Evolutionary conservation across 1,140 invertebrate genomes (phyloP).

Genomic region (Leptopilina boulardi): DNA sequence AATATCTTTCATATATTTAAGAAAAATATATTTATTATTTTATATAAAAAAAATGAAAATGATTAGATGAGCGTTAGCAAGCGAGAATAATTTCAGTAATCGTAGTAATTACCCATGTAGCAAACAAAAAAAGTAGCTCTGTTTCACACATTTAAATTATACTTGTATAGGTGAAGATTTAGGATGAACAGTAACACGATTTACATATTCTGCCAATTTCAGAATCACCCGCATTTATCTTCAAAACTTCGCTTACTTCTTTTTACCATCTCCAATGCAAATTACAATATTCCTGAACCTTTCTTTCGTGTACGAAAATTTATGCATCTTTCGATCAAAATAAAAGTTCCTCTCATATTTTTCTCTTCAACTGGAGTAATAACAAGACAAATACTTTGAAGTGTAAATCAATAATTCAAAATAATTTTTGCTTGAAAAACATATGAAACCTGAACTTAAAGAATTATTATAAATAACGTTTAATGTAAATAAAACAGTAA

Average conservation of each 20-base stretch:
- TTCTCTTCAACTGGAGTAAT: slow-evolving; percentile 41
- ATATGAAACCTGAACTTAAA: too few relatives aligned
- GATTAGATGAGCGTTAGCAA: too few relatives aligned
- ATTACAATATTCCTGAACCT: slow-evolving; percentile 74
- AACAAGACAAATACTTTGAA: slow-evolving; percentile 24
- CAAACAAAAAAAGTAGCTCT: neutral
- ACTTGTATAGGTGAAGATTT: slow-evolving; percentile 45
- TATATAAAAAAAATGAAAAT: too few relatives aligned
- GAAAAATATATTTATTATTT: too few relatives aligned
- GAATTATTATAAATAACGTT: too few relatives aligned
- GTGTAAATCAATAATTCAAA: neutral
- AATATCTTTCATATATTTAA: too few relatives aligned
- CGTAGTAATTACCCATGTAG: neutral
- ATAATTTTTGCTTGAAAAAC: neutral
- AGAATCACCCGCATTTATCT: slow-evolving; percentile 54
- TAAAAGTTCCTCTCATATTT: slow-evolving; percentile 53
- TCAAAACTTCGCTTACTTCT: slow-evolving; percentile 67
- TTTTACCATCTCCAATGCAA: slow-evolving; percentile 72
- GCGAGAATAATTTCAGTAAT: too few relatives aligned
- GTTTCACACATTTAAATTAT: slow-evolving; percentile 36
- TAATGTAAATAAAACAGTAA: too few relatives aligned
- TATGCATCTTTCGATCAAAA: slow-evolving; percentile 71
- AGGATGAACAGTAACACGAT: slow-evolving; percentile 55
- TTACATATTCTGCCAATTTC: slow-evolving; percentile 72
- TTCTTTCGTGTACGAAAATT: slow-evolving; percentile 73